Percentiles rank a stretch among this genome's conserved stretches.
Evolutionary conservation across 2,888 invertebrate genomes (phyloP).

Genomic region (Chromoteleia sp.): DNA sequence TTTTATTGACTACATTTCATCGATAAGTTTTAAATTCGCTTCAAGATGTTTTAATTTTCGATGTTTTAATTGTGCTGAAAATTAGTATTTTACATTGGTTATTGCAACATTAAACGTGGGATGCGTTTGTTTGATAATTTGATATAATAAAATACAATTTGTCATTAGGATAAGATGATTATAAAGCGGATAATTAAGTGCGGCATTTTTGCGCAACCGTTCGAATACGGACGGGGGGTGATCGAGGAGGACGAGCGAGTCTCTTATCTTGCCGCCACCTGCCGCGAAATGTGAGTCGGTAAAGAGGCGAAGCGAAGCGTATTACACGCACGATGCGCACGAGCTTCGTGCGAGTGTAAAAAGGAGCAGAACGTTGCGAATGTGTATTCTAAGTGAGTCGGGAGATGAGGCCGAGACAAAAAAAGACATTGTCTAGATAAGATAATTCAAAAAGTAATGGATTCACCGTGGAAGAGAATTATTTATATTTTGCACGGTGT

Average conservation of each 20-base stretch:
- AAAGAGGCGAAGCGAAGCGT: slow-evolving; percentile 73
- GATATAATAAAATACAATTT: slow-evolving; percentile 48
- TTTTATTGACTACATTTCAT: no score
- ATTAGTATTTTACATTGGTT: not conserved
- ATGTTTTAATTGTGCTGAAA: no score
- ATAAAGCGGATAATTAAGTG: slow-evolving; percentile 50
- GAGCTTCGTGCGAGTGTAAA: slow-evolving; percentile 58
- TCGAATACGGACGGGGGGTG: slow-evolving; percentile 29
- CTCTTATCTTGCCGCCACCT: slow-evolving; percentile 70
- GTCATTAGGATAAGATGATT: slow-evolving; percentile 51
- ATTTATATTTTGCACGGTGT: slow-evolving; percentile 42
- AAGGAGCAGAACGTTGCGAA: slow-evolving; percentile 41
- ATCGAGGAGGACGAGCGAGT: slow-evolving; percentile 44
- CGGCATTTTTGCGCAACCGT: slow-evolving; percentile 63
- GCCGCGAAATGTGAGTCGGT: slow-evolving; percentile 70
- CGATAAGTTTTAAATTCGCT: no score
- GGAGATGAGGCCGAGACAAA: slow-evolving; percentile 29
- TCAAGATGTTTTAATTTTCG: no score
- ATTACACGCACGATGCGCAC: slow-evolving; percentile 73
- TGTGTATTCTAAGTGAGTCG: slow-evolving; percentile 38
- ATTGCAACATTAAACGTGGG: slow-evolving; percentile 13
- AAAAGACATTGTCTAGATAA: slow-evolving; percentile 48
- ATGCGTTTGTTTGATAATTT: slow-evolving; percentile 33
- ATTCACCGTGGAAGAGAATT: slow-evolving; percentile 32
- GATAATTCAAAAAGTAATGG: slow-evolving; percentile 61